Base-by-base conservation (phyloP, 2,797 vertebrate genomes). In the Arnoldichthys spilopterus region DNA sequence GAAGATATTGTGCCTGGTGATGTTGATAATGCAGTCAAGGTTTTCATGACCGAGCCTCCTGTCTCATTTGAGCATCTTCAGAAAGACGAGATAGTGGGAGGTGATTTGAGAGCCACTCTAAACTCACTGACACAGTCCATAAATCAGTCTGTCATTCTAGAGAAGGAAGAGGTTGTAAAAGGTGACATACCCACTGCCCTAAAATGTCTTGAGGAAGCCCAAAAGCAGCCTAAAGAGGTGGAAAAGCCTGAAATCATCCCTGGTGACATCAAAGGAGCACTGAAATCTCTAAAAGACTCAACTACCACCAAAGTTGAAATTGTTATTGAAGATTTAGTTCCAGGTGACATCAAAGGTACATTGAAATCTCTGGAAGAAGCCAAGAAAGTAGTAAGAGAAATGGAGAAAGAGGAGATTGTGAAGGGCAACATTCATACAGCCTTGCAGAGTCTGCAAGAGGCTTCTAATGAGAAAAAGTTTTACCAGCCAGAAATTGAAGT, bases 1-100 rank as follows among this genome's bases (percentile, higher is more conserved):
- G 94, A 93, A 62, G 96, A 97, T 80, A 95, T 98, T 74, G 87
- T 97, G 81, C 95, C 95, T 0, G 96, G 96, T 16, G 94, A 98
- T 84, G 95, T 97, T 74, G 87, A 93, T 76, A 96, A 92, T 74
- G 87, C 94, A 15, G 92, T 95, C 47, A 95, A 95, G 84, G 92
- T 94, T 83, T 97, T 98, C 87, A 96, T 93, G 92, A 92, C 93
- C 11, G 94, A 96, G 80, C 93, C 94, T 77, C 84, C 78, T 0
- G 62, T 83, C 69, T 88, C 87, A 76, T 58, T 85, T 61, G 89
- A 88, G 76, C 86, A 92, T 86, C 72, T 89, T 82, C 89, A 92
- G 72, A 96, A 92, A 88, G 94, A 96, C 85, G 94, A 96, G 81
- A 94, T 95, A 79, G 84, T 95, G 85, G 95, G 92, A 88, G 96